These are phyloP conservation scores for Brachyistius frenatus DNA, from an alignment of 2,113 vertebrate genomes.

Conservation along the genomic window DNA sequence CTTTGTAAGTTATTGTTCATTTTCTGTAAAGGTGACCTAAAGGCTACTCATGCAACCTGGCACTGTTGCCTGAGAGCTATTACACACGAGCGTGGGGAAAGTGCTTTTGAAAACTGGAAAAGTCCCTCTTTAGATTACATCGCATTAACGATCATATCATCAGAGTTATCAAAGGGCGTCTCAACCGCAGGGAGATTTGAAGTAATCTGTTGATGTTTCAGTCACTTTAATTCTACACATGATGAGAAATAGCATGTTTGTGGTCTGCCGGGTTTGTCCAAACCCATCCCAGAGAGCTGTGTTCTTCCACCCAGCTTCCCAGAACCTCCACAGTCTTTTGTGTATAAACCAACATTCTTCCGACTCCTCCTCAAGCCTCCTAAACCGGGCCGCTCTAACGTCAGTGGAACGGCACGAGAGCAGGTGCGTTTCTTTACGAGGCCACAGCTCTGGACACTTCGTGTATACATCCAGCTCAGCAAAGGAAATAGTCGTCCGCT, in stretches of 20 bases:
- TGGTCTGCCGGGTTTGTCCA: slow-evolving; percentile 39
- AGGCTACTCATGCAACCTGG: not conserved
- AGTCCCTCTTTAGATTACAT: slow-evolving; percentile 55
- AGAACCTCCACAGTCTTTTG: slow-evolving; percentile 33
- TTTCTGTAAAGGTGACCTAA: not conserved
- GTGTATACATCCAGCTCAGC: slow-evolving; percentile 26
- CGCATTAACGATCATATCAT: slow-evolving; percentile 44
- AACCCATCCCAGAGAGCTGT: slow-evolving; percentile 54
- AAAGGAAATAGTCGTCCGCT: slow-evolving; percentile 40
- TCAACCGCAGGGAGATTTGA: slow-evolving; percentile 50
- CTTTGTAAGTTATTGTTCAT: too few species aligned
- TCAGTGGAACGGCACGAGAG: slow-evolving; percentile 18
- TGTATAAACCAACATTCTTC: slow-evolving; percentile 66
- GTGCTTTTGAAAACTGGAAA: slow-evolving; percentile 47
- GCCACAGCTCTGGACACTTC: slow-evolving; percentile 23
- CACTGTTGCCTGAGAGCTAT: not conserved
- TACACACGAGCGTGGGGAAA: slow-evolving; percentile 13
- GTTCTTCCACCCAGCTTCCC: slow-evolving; percentile 61
- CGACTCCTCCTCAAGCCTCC: slow-evolving; percentile 46
- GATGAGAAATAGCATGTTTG: slow-evolving; percentile 49
- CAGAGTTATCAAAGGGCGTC: slow-evolving; percentile 52
- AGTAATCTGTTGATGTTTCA: slow-evolving; percentile 72
- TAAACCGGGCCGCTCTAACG: slow-evolving; percentile 29
- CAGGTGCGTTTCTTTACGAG: slow-evolving; percentile 23
- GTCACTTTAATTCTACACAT: slow-evolving; percentile 46